Conservation (phyloP, 2,113 vertebrate genomes). For the Catharus minimus region DNA sequence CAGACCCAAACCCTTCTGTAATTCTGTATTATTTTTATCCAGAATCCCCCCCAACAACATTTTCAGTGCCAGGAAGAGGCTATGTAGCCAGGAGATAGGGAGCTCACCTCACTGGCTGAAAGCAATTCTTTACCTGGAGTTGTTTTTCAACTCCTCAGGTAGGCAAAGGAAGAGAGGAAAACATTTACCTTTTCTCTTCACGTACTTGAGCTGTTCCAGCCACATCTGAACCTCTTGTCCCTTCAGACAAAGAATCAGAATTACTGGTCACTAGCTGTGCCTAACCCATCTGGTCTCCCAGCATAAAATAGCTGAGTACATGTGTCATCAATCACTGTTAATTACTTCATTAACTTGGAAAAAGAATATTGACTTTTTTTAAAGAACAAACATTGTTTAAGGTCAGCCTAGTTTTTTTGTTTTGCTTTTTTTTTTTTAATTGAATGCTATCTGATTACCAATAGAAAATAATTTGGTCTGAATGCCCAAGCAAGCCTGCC, state of each 20-base stretch:
- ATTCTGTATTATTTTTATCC: background rate
- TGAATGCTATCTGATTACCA: conserved; percentile 32
- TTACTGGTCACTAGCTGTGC: conserved; percentile 46
- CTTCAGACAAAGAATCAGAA: conserved; percentile 34
- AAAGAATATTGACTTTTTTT: conserved; percentile 47
- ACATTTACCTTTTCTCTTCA: background rate
- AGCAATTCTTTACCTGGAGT: background rate
- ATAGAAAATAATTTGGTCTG: background rate
- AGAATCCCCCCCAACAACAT: background rate
- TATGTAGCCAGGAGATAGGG: background rate
- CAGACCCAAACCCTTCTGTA: background rate
- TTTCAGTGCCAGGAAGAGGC: background rate
- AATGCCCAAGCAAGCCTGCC: background rate
- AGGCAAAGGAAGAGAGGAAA: background rate
- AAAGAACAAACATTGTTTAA: conserved; percentile 60
- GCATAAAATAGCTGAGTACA: conserved; percentile 36
- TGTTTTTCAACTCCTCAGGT: background rate
- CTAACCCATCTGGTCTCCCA: conserved; percentile 49
- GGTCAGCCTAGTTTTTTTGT: background rate
- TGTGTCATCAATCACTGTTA: conserved; percentile 60
- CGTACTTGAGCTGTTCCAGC: background rate
- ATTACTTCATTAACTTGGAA: conserved; percentile 58
- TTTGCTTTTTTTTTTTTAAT: background rate
- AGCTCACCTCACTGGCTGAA: background rate
- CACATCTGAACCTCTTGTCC: conserved; percentile 51